Conservation (phyloP, 2,113 vertebrate genomes). For the Pachycephala philippinensis region DNA sequence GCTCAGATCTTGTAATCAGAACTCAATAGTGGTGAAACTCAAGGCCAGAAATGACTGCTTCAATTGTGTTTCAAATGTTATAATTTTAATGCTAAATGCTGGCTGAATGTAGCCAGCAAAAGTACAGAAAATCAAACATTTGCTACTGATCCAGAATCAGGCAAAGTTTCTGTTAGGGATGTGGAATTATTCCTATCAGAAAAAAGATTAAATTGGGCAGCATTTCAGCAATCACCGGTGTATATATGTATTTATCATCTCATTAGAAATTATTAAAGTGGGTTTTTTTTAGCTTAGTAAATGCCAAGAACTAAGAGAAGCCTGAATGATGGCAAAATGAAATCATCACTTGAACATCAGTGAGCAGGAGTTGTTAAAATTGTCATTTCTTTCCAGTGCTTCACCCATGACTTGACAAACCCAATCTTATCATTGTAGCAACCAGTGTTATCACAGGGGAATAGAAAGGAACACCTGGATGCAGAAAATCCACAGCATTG, state of each 20-base stretch:
- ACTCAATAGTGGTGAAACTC: neutral
- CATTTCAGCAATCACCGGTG: neutral
- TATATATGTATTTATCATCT: constrained; percentile 38
- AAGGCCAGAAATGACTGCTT: neutral
- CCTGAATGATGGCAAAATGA: constrained; percentile 32
- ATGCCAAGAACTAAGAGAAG: constrained; percentile 2
- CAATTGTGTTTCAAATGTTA: neutral
- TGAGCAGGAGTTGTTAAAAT: constrained; percentile 39
- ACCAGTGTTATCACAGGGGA: neutral
- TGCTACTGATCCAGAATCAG: neutral
- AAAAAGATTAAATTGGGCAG: constrained; percentile 26
- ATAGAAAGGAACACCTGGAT: constrained; percentile 33
- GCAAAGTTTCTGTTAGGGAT: neutral
- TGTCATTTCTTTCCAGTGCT: constrained; percentile 53
- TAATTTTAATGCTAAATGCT: neutral
- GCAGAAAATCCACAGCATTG: constrained; percentile 65
- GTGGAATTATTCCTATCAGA: neutral
- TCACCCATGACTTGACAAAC: constrained; percentile 44
- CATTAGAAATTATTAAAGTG: constrained; percentile 55
- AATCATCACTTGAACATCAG: constrained; percentile 40
- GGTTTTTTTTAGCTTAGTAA: constrained; percentile 40
- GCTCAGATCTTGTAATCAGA: neutral
- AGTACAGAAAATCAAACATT: neutral
- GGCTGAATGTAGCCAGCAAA: neutral
- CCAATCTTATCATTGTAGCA: constrained; percentile 24